Evolutionary conservation across 2,113 vertebrate genomes (phyloP).

Genomic region (Pygoscelis antarcticus): DNA sequence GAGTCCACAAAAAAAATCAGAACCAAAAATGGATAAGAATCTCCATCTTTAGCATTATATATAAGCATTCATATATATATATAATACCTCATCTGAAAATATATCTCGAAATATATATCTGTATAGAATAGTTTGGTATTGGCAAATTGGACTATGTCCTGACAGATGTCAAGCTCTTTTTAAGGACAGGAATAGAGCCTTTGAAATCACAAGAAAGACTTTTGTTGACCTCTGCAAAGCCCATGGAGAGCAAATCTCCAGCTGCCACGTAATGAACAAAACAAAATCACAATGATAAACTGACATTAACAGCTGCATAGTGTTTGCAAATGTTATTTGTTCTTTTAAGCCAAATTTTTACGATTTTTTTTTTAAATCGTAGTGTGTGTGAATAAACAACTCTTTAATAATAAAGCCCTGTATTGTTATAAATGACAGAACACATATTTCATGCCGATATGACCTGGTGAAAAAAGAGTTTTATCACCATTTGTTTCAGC

Average conservation of each 20-base stretch:
- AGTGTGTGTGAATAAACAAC: constrained; percentile 44
- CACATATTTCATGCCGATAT: constrained; percentile 34
- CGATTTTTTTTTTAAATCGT: constrained; percentile 32
- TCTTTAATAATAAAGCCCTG: constrained; percentile 42
- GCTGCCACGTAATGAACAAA: constrained; percentile 10
- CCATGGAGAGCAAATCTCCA: constrained; percentile 3
- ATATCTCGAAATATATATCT: not conserved
- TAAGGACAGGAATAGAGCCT: not conserved
- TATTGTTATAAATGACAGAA: constrained; percentile 49
- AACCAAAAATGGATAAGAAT: not conserved
- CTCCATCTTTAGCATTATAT: not conserved
- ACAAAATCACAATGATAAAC: constrained; percentile 42
- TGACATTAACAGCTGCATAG: constrained; percentile 49
- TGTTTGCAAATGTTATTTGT: constrained; percentile 3
- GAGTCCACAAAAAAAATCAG: not conserved
- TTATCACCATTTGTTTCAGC: constrained; percentile 36
- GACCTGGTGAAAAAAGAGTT: constrained; percentile 16
- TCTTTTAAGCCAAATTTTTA: constrained; percentile 3
- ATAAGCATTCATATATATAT: not conserved
- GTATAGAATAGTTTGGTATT: not conserved
- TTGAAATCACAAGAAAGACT: not conserved
- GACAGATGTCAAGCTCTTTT: not conserved
- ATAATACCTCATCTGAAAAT: not conserved
- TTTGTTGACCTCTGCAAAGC: not conserved
- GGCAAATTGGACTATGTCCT: not conserved